Evolutionary conservation across 2,113 vertebrate species (phyloP), one percentile per base, ranked within the genome.

Genomic region (Cariama cristata): DNA sequence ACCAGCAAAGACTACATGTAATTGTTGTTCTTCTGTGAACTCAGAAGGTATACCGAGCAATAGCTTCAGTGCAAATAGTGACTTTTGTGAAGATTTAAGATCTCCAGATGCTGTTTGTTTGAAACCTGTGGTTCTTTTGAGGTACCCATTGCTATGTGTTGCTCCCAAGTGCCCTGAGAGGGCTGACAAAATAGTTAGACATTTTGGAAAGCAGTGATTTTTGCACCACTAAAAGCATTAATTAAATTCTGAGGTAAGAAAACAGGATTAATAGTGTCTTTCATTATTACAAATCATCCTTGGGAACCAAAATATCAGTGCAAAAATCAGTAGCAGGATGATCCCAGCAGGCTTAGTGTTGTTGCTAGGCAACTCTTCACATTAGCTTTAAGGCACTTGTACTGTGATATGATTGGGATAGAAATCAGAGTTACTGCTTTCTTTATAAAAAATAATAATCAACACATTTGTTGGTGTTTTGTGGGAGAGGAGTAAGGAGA

Each of bases 351-450:
- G 77, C 77, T 88, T 45, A 30, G 55, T 9, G 60, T 55, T 77
- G 91, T 94, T 80, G 4, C 96, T 79, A 77, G 49, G 94, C 93
- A 97, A 83, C 94, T 11, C 74, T 38, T 50, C 74, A n/a, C 62
- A 24, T 16, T 55, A 76, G 75, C 72, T 90, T 80, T 67, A 79
- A 38, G 84, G 55, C 26, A 45, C 55, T 66, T 23, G 45, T 40
- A 21, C 81, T 53, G 35, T 44, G 77, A 47, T 28, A 14, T 42
- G 58, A 12, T 9, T 35, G 81, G 63, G 79, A 26, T 23, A 56
- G 67, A 77, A 85, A 82, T 33, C 45, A 11, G 28, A 69, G 62
- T 56, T 50, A 27, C 13, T 71, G 45, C 19, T 76, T 42, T 74
- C 79, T 77, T 67, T 53, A 88, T 23, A 33, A 80, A 95, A 90